Conservation (phyloP, 2,113 vertebrate species). For the Felis chaus region DNA sequence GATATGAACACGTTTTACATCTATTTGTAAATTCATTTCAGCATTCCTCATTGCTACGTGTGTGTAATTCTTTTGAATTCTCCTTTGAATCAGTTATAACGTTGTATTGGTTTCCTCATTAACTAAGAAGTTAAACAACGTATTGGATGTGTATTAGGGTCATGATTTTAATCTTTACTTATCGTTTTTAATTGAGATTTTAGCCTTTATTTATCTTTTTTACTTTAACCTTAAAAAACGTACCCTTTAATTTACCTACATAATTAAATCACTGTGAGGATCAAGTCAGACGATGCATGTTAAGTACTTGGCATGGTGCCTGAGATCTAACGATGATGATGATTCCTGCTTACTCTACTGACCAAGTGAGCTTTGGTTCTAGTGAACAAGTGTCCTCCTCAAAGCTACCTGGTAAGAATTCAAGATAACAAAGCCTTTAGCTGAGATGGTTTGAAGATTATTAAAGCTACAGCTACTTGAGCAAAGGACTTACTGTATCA, state of each 20-base stretch:
- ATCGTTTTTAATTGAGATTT: background rate
- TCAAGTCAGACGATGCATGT: background rate
- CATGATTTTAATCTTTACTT: constrained; percentile 3
- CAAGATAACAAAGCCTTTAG: background rate
- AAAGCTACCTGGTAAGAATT: background rate
- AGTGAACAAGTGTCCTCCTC: background rate
- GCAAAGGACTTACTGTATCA: background rate
- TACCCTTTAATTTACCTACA: background rate
- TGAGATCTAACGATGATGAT: background rate
- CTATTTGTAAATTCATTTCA: background rate
- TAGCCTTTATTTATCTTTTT: background rate
- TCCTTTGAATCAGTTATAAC: background rate
- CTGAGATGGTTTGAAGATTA: background rate
- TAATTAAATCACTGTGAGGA: background rate
- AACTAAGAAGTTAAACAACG: constrained; percentile 14
- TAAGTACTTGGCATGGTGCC: background rate
- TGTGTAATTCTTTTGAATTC: background rate
- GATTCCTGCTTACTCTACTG: background rate
- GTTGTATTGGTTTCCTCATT: background rate
- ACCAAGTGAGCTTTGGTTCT: background rate
- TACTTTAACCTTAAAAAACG: constrained; percentile 36
- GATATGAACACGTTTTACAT: background rate
- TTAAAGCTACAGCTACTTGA: background rate
- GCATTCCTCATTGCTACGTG: background rate
- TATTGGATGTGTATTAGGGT: background rate